A percentile compares a stretch with the other conserved stretches of the same genome.
phyloP scores from a whole-genome alignment of 1,140 invertebrate genomes.

The Drosophila bocqueti region DNA sequence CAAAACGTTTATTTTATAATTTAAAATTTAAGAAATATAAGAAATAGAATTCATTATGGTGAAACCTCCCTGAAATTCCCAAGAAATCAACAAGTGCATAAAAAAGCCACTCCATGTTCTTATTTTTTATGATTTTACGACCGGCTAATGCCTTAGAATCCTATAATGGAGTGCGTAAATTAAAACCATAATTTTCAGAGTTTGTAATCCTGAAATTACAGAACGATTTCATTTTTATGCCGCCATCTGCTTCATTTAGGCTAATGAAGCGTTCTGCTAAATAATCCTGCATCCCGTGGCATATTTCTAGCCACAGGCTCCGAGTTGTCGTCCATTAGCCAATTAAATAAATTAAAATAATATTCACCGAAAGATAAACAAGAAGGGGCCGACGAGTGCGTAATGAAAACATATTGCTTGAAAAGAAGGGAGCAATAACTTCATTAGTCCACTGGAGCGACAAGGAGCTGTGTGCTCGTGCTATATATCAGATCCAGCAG shows the following conservation, averaged over 20 bases:
- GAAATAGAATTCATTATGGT: background rate
- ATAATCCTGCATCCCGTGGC: conserved; percentile 27
- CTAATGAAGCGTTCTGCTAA: conserved; percentile 54
- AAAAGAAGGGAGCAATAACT: conserved; percentile 60
- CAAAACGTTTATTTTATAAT: too few relatives aligned
- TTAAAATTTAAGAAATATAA: background rate
- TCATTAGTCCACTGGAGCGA: conserved; percentile 68
- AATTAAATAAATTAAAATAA: conserved; percentile 80
- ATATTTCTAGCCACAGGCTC: conserved; percentile 48
- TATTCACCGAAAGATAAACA: conserved; percentile 51
- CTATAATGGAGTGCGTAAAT: conserved; percentile 22
- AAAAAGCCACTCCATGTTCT: background rate
- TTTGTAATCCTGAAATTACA: conserved; percentile 29
- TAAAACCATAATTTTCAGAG: conserved; percentile 33
- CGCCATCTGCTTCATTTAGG: conserved; percentile 52
- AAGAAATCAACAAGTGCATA: conserved; percentile 8
- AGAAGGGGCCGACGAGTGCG: conserved; percentile 20
- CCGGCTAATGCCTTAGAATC: conserved; percentile 9
- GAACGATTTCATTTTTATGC: conserved; percentile 36
- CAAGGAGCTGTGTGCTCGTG: conserved; percentile 40
- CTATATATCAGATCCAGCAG: conserved; percentile 31
- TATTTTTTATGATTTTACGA: conserved; percentile 25
- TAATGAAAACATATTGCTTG: conserved; percentile 78
- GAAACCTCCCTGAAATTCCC: background rate
- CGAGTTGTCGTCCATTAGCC: conserved; percentile 43